phyloP scores from a whole-genome alignment of 2,113 vertebrate species.

The Erythrocebus patas region DNA sequence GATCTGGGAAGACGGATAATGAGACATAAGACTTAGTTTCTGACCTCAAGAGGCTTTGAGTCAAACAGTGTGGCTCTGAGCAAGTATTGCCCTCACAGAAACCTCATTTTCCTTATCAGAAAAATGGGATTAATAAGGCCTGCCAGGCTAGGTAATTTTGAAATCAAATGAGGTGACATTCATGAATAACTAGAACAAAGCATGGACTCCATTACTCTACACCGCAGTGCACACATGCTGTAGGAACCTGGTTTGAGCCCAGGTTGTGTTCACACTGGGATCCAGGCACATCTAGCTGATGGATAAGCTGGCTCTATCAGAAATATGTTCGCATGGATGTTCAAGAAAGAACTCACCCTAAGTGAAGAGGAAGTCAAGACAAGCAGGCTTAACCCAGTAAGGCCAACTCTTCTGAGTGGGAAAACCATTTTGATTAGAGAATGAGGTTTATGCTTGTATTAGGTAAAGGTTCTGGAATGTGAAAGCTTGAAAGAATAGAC shows the following conservation, averaged over 20 bases:
- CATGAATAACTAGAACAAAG: background rate
- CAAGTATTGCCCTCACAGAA: background rate
- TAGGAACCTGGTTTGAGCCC: background rate
- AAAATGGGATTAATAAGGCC: constrained; percentile 12
- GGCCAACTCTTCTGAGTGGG: background rate
- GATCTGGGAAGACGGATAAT: background rate
- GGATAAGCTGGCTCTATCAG: background rate
- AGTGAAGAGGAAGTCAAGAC: background rate
- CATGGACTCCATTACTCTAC: background rate
- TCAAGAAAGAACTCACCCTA: background rate
- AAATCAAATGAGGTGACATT: background rate
- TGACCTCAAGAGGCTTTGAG: background rate
- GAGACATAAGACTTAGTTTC: background rate
- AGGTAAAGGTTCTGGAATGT: constrained; percentile 18
- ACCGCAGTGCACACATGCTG: background rate
- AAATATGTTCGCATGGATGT: background rate
- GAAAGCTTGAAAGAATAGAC: background rate
- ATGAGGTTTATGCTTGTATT: background rate
- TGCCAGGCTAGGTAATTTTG: background rate
- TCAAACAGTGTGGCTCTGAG: background rate
- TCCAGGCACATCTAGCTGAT: background rate
- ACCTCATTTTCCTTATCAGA: background rate
- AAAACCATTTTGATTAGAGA: background rate
- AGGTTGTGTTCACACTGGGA: background rate
- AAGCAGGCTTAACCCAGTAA: background rate